These are phyloP conservation scores for Caiman crocodilus DNA, from an alignment of 2,797 vertebrate species.

Conservation along the genomic window DNA sequence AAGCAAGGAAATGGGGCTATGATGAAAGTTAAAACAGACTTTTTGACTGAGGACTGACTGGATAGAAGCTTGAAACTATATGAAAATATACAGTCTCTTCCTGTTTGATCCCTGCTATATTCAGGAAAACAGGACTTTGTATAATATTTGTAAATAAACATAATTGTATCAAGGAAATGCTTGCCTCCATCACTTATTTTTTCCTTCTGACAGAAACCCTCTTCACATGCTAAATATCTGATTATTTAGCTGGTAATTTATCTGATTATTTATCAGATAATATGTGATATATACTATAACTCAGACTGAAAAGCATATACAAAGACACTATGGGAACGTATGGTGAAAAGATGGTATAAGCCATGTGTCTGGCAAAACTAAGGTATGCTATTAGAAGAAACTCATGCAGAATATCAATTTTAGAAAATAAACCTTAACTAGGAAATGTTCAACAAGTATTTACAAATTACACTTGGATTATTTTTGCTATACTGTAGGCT, in stretches of 20 bases:
- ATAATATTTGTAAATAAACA: not conserved
- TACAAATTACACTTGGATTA: not conserved
- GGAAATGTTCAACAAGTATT: not conserved
- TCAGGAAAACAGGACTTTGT: not conserved
- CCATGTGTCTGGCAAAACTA: not conserved
- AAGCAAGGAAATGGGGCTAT: too few species aligned
- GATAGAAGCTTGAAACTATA: not conserved
- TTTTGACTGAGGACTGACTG: not conserved
- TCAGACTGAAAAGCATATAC: too few species aligned
- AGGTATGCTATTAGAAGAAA: not conserved
- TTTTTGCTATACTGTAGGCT: not conserved
- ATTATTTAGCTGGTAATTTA: not conserved
- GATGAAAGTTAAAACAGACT: not conserved
- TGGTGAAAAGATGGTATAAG: too few species aligned
- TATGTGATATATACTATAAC: too few species aligned
- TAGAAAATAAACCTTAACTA: not conserved
- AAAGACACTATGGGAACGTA: too few species aligned
- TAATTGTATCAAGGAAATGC: not conserved
- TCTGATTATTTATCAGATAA: too few species aligned
- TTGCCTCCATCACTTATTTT: not conserved
- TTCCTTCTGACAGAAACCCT: not conserved
- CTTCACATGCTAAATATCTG: not conserved
- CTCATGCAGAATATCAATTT: not conserved
- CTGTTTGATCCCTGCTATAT: not conserved
- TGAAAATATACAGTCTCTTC: not conserved